phyloP scores from a whole-genome alignment of 2,113 vertebrate species.

The Sander lucioperca region DNA sequence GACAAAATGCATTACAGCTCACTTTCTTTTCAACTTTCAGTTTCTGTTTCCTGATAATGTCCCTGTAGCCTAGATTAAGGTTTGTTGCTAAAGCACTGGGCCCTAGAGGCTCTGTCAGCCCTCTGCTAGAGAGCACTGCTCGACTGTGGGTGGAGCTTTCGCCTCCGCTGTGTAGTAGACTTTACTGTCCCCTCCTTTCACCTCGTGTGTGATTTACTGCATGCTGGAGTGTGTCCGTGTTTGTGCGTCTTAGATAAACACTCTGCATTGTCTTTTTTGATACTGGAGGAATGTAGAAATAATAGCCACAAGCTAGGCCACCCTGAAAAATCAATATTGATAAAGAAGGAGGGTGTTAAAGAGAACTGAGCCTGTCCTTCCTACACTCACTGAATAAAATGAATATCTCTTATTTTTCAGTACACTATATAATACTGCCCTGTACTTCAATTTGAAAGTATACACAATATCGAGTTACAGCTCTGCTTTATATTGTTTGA shows the following conservation, averaged over 20 bases:
- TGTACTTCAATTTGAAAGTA: not conserved
- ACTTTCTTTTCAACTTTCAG: not conserved
- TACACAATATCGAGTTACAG: slow-evolving; percentile 9
- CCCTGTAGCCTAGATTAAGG: not conserved
- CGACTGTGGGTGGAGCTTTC: slow-evolving; percentile 43
- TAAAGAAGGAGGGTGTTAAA: slow-evolving; percentile 15
- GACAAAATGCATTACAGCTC: not conserved
- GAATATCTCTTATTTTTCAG: not conserved
- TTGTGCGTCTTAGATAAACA: slow-evolving; percentile 13
- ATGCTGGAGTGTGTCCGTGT: slow-evolving; percentile 42
- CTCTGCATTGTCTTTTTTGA: slow-evolving; percentile 3
- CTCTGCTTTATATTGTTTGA: slow-evolving; percentile 28
- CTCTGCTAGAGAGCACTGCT: slow-evolving; percentile 51
- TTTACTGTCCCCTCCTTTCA: slow-evolving; percentile 41
- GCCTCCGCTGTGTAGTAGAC: slow-evolving; percentile 38
- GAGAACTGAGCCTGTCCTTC: not conserved
- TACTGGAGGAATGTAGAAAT: slow-evolving; percentile 40
- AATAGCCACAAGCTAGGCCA: slow-evolving; percentile 27
- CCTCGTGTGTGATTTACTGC: slow-evolving; percentile 59
- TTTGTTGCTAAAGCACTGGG: not conserved
- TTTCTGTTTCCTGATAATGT: not conserved
- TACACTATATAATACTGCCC: not conserved
- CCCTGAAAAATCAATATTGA: slow-evolving; percentile 58
- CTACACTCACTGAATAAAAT: not conserved
- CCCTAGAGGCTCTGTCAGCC: slow-evolving; percentile 36